phyloP scores from a whole-genome alignment of 2,797 vertebrate species.

The Falco novaeseelandiae region DNA sequence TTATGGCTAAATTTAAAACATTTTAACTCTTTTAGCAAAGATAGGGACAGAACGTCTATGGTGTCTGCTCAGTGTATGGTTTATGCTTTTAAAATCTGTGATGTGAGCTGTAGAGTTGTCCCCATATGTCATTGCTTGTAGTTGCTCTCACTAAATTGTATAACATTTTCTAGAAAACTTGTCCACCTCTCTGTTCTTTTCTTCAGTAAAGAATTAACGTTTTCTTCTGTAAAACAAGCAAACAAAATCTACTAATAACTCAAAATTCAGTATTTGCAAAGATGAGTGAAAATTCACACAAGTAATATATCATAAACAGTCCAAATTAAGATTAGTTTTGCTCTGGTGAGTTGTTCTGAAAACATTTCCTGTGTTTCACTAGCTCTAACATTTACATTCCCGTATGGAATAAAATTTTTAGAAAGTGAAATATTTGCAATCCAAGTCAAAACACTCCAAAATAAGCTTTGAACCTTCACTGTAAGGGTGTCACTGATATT shows the following conservation, averaged over 20 bases:
- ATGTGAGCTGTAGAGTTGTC: neutral
- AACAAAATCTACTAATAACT: neutral
- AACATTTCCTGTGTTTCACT: neutral
- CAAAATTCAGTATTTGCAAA: neutral
- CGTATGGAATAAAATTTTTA: neutral
- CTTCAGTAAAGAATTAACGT: neutral
- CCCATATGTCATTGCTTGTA: neutral
- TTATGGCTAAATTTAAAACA: neutral
- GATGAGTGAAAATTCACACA: neutral
- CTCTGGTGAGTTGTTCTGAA: neutral
- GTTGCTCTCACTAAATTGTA: neutral
- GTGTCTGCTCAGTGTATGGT: neutral
- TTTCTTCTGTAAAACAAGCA: neutral
- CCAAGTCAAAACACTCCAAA: neutral
- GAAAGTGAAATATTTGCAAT: neutral
- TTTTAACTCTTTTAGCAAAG: neutral
- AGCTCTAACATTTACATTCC: neutral
- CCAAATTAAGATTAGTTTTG: neutral
- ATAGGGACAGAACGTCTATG: neutral
- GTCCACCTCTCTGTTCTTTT: neutral
- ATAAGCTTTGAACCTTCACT: neutral
- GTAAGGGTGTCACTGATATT: neutral
- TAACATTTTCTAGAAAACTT: neutral
- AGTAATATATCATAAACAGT: neutral
- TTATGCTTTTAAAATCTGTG: neutral